Conservation (phyloP, 2,113 vertebrate species). For the Cyrtonyx montezumae region DNA sequence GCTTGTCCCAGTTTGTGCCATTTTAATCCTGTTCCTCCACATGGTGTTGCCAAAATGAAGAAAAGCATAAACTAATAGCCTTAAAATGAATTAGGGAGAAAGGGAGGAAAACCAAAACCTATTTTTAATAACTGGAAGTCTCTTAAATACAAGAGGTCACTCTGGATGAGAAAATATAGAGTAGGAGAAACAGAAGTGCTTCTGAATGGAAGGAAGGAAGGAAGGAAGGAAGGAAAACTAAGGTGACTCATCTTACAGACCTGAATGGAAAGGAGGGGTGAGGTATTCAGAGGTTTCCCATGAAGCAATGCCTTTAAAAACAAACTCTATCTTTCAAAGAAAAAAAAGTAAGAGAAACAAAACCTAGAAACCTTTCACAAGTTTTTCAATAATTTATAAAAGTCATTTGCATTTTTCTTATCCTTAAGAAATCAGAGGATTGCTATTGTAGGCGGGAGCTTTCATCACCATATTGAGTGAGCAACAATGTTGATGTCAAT, state of each 20-base stretch:
- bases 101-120: not conserved
- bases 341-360: not conserved
- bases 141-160: not conserved
- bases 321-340: not conserved
- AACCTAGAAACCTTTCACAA: rapidly evolving
- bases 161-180: not conserved
- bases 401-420: not conserved
- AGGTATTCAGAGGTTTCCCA: not conserved
- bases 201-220: not conserved
- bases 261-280: not conserved
- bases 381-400: constrained; percentile 17
- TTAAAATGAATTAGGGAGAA: not conserved
- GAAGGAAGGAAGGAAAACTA: not conserved
- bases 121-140: not conserved
- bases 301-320: constrained; percentile 1
- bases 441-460: not conserved
- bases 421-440: not conserved
- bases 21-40: not conserved
- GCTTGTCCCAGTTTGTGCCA: not conserved
- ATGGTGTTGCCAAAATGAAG: not conserved
- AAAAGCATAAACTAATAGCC: not conserved
- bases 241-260: not conserved
- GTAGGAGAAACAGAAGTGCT: not conserved
- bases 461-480: not conserved
- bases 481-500: constrained; percentile 30